phyloP scores from a whole-genome alignment of 2,797 vertebrate genomes.

The Coregonus suidteri region DNA sequence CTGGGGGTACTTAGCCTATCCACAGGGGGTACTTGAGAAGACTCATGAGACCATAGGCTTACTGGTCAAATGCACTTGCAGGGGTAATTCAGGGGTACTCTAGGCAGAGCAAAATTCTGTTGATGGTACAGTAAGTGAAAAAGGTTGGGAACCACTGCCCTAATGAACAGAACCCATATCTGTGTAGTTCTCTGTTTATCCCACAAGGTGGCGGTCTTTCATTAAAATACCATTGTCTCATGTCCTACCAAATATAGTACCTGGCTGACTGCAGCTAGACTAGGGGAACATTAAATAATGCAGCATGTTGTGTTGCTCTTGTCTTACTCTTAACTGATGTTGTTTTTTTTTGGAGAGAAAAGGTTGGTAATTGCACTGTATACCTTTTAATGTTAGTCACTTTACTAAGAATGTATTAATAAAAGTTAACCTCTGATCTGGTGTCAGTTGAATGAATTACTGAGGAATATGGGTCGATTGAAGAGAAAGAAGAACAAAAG shows the following conservation, averaged over 20 bases:
- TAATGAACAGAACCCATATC: neutral
- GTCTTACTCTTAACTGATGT: neutral
- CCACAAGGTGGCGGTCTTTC: constrained; percentile 59
- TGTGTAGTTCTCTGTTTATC: constrained; percentile 39
- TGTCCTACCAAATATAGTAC: neutral
- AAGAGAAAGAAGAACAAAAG: no score
- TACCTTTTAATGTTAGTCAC: constrained; percentile 35
- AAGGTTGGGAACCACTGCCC: neutral
- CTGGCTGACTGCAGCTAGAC: constrained; percentile 26
- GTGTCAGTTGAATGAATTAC: neutral
- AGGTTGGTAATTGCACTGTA: constrained; percentile 25
- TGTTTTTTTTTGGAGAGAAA: neutral
- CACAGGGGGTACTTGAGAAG: no score
- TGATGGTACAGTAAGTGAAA: no score
- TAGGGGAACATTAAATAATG: constrained; percentile 47
- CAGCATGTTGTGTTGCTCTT: constrained; percentile 38
- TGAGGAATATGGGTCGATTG: constrained; percentile 8
- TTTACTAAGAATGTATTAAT: constrained; percentile 61
- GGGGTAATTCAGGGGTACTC: no score
- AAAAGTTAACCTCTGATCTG: constrained; percentile 51
- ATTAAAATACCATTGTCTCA: constrained; percentile 19
- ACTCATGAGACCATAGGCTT: no score
- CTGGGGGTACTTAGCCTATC: no score
- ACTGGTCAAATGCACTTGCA: no score
- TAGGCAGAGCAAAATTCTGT: no score